Percentiles rank a stretch among this genome's conserved stretches.
Evolutionary conservation across 2,797 vertebrate species (phyloP).

Genomic region (Bucorvus abyssinicus): DNA sequence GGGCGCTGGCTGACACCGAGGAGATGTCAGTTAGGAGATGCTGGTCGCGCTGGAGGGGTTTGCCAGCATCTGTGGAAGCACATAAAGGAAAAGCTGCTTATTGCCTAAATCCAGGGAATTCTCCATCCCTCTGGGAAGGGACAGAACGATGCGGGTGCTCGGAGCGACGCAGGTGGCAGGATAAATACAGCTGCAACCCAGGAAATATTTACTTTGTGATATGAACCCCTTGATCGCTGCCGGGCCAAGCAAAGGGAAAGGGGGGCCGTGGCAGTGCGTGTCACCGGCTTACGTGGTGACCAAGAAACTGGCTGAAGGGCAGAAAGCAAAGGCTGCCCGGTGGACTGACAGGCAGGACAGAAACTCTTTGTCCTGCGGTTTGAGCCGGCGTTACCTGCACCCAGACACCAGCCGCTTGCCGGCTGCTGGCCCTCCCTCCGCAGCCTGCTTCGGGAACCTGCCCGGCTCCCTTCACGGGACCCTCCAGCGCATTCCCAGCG

Average conservation of each 20-base stretch:
- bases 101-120: no score
- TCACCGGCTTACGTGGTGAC: background rate
- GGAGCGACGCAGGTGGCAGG: background rate
- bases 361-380: background rate
- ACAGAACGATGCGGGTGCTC: background rate
- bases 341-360: background rate
- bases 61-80: background rate
- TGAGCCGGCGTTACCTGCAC: background rate
- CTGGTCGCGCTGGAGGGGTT: background rate
- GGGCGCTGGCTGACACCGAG: no score
- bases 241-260: background rate
- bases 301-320: background rate
- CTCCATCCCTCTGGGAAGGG: background rate
- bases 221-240: background rate
- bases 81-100: background rate
- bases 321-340: background rate
- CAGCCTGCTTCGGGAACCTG: background rate
- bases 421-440: background rate
- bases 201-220: background rate
- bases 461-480: background rate
- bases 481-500: background rate
- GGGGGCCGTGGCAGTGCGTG: background rate
- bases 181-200: background rate
- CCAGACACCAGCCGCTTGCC: background rate
- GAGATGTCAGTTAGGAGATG: fast-evolving